Conservation (phyloP, 2,113 vertebrate genomes). For the Seriola aureovittata region DNA sequence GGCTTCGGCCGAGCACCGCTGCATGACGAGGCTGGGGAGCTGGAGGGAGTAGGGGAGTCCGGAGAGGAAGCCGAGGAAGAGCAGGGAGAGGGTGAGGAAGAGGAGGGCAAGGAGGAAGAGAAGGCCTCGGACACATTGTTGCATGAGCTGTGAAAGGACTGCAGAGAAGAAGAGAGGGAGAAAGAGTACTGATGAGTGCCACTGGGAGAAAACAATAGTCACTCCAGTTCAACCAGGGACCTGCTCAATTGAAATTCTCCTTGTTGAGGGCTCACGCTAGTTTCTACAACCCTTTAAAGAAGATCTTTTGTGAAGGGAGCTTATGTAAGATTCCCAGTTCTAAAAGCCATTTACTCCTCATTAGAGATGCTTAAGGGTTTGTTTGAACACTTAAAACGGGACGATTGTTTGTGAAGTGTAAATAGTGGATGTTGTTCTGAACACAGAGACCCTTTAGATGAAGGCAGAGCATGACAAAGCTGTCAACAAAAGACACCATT, state of each 20-base stretch:
- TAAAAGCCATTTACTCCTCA: neutral
- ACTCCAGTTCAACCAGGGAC: slow-evolving; percentile 22
- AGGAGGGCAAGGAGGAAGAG: slow-evolving; percentile 74
- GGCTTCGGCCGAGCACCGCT: slow-evolving; percentile 6
- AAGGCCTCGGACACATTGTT: slow-evolving; percentile 84
- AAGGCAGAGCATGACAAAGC: slow-evolving; percentile 9
- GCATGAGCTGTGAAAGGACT: slow-evolving; percentile 78
- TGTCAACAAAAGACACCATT: slow-evolving; percentile 41
- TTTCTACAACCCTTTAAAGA: slow-evolving; percentile 24
- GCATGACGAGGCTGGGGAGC: neutral
- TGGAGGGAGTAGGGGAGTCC: slow-evolving; percentile 51
- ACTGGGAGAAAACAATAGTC: neutral
- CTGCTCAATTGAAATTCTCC: slow-evolving; percentile 17
- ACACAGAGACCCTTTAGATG: slow-evolving; percentile 9
- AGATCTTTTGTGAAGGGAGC: slow-evolving; percentile 4
- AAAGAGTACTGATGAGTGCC: neutral
- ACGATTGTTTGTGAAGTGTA: slow-evolving; percentile 32
- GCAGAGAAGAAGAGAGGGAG: slow-evolving; percentile 1
- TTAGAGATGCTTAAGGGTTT: slow-evolving; percentile 10
- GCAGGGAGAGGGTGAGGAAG: slow-evolving; percentile 38
- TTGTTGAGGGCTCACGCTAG: slow-evolving; percentile 13
- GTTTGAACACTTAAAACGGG: slow-evolving; percentile 4
- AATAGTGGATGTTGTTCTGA: slow-evolving; percentile 37
- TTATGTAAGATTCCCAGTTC: slow-evolving; percentile 25
- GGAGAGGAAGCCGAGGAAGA: slow-evolving; percentile 62